These are phyloP conservation scores for Glaucomys volans DNA, from an alignment of 2,113 vertebrate genomes.

Conservation along the genomic window DNA sequence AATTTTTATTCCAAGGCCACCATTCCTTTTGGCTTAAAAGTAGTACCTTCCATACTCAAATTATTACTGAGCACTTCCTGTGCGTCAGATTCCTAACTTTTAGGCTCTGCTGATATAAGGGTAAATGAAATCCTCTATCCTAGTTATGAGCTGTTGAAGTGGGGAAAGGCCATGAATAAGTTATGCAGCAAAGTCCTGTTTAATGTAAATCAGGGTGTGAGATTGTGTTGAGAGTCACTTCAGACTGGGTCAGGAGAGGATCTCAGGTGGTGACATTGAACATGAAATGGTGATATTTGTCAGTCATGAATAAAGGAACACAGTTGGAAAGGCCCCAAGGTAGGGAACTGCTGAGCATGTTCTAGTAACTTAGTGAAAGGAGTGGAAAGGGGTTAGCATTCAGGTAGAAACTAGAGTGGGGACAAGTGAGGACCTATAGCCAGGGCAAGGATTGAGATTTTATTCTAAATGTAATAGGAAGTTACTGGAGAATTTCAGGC, in stretches of 20 bases:
- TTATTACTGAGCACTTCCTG: neutral
- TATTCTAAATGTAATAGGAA: neutral
- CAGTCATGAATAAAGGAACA: neutral
- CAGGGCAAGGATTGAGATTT: neutral
- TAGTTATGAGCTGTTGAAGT: neutral
- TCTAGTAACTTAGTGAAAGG: neutral
- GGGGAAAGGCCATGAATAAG: neutral
- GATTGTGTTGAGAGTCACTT: neutral
- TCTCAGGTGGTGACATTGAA: neutral
- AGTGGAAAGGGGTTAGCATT: neutral
- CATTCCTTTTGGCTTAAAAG: slow-evolving; percentile 30
- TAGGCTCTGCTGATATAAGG: neutral
- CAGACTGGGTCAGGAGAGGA: neutral
- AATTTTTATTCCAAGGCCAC: neutral
- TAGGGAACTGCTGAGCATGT: neutral
- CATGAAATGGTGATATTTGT: neutral
- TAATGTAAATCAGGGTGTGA: neutral
- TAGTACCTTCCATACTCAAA: neutral
- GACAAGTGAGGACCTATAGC: neutral
- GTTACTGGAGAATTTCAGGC: neutral
- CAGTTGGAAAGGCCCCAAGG: neutral
- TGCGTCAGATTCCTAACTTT: neutral
- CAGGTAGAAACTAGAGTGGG: neutral
- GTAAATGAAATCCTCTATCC: neutral
- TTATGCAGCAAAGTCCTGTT: neutral